Conservation (phyloP, 2,888 invertebrate genomes). For the Dioctria rufipes region DNA sequence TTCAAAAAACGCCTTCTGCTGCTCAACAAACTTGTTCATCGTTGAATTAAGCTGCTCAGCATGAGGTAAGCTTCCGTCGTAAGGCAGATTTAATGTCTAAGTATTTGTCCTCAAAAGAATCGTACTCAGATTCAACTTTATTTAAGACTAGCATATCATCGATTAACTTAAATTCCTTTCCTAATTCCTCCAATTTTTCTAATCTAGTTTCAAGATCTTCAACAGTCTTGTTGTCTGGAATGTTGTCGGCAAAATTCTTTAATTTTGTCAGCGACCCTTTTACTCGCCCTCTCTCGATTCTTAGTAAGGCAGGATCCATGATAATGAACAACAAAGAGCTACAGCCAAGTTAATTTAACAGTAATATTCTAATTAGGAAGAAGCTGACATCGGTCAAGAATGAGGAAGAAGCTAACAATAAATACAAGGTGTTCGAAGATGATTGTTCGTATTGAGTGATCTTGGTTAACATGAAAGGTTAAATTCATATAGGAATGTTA, state of each 20-base stretch:
- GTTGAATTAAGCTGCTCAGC: background rate
- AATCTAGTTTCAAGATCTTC: background rate
- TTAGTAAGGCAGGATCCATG: background rate
- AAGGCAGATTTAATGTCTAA: slow-evolving; percentile 4
- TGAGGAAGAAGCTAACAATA: no score
- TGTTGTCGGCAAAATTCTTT: background rate
- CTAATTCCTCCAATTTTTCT: slow-evolving; percentile 8
- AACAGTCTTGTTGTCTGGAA: background rate
- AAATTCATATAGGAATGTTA: no score
- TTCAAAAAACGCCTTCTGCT: background rate
- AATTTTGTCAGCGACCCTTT: slow-evolving; percentile 18
- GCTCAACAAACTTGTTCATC: background rate
- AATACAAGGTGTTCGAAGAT: no score
- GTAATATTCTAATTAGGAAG: no score
- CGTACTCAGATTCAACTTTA: slow-evolving; percentile 3
- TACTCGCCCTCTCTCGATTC: background rate
- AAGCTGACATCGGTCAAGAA: no score
- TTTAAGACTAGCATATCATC: slow-evolving; percentile 20
- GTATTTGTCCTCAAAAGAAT: slow-evolving; percentile 4
- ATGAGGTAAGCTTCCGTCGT: background rate
- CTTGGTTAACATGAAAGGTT: no score
- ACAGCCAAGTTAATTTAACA: no score
- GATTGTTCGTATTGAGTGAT: no score
- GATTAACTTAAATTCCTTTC: background rate
- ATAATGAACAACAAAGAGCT: background rate